Base-by-base conservation (phyloP, 2,888 invertebrate species). In the Archaeoteleia sp. region DNA sequence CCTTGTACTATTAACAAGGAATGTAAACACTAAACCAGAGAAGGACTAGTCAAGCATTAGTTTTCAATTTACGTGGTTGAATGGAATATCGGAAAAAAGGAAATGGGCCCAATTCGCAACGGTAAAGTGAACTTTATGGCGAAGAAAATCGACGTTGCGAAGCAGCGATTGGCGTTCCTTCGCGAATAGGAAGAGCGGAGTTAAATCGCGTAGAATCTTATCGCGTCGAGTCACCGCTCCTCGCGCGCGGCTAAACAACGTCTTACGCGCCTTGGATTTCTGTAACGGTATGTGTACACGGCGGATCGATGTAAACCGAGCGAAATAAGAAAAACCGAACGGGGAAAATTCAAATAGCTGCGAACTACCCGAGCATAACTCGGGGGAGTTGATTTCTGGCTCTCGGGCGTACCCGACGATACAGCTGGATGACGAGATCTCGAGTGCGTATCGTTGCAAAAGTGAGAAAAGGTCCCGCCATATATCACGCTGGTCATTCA, bases 171-270 rank as follows among this genome's bases (percentile, higher is more conserved):
- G 58, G 76, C 71, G 78, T 75, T 75, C 71, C 73, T 71, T 78
- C 76, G 67, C 69, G 70, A 72, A 73, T 74, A 71, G 70, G 66
- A 58, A 72, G 73, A 78, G 76, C 76, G 74, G 75, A 23, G 49
- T 32, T 58, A 74, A 78, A 77, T 77, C 73, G 68, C 43, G 48
- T 10, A 45, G 65, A 67, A 60, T 70, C 69, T 69, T 68, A 32
- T 74, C 77, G 70, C 71, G 63, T 70, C 67, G 49, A 67, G 54
- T 60, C 69, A 51, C 58, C 61, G 57, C 40, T n/a, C n/a, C n/a
- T n/a, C n/a, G n/a, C 35, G 39, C 51, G 45, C 17, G 25, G 25
- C 51, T 54, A 46, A 55, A 53, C 39, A 42, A 34, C 43, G 46
- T 65, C 58, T 55, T 61, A 42, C 39, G 57, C 51, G 9, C 23